Evolutionary conservation across 2,797 vertebrate species (phyloP).

Genomic region (Syngnathus acus): DNA sequence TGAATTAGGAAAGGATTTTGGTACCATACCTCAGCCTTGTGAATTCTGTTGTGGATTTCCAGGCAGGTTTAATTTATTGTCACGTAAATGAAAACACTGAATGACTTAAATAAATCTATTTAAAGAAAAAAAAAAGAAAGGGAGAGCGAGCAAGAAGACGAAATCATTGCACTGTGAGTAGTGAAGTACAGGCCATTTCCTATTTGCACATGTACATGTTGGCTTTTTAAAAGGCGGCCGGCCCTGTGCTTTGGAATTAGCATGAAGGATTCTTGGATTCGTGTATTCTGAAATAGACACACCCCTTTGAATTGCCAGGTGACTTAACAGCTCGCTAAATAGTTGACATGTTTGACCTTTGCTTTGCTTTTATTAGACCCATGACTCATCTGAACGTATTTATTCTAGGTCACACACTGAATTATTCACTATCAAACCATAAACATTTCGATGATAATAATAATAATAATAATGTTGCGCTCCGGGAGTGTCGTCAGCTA

Average conservation of each 20-base stretch:
- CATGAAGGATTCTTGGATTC: slow-evolving; percentile 80
- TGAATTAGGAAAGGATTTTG: slow-evolving; percentile 77
- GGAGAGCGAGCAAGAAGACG: slow-evolving; percentile 1
- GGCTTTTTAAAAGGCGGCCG: slow-evolving; percentile 65
- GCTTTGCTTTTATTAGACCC: slow-evolving; percentile 40
- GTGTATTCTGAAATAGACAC: slow-evolving; percentile 43
- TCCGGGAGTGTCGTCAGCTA: slow-evolving; percentile 51
- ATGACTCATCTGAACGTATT: slow-evolving; percentile 58
- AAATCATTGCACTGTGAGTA: slow-evolving; percentile 97
- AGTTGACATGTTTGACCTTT: slow-evolving; percentile 55
- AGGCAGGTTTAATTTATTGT: slow-evolving; percentile 78
- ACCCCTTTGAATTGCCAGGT: slow-evolving; percentile 27
- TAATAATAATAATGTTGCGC: slow-evolving; percentile 18
- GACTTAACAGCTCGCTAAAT: slow-evolving; percentile 47
- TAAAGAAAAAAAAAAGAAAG: neutral
- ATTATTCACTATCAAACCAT: slow-evolving; percentile 57
- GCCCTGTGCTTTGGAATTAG: slow-evolving; percentile 67
- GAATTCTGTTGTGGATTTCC: slow-evolving; percentile 81
- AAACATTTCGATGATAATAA: slow-evolving; percentile 61
- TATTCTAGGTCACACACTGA: slow-evolving; percentile 92
- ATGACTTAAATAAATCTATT: slow-evolving; percentile 2
- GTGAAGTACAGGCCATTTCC: slow-evolving; percentile 91
- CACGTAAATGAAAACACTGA: slow-evolving; percentile 28
- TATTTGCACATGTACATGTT: slow-evolving; percentile 97
- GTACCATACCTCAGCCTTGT: slow-evolving; percentile 96